A percentile compares a stretch with the other conserved stretches of the same genome.
Evolutionary conservation across 2,797 vertebrate species (phyloP).

Genomic region (Coilia nasus): DNA sequence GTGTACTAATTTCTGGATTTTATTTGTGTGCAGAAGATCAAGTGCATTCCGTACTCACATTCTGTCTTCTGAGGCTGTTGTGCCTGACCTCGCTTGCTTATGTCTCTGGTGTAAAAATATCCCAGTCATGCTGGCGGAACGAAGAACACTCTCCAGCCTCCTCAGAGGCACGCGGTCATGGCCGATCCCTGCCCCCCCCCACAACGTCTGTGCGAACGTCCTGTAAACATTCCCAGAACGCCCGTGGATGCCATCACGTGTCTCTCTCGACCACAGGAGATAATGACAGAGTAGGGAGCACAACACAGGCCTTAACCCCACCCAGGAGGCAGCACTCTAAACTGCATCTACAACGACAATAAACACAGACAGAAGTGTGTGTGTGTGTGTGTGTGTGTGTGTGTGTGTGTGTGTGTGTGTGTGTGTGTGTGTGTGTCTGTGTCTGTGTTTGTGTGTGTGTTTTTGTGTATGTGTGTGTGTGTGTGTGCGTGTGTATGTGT

Average conservation of each 20-base stretch:
- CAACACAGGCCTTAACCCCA: background rate
- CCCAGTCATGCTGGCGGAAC: conserved; percentile 31
- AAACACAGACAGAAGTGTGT: background rate
- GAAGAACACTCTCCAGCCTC: conserved; percentile 10
- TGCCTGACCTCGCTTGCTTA: background rate
- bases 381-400: background rate
- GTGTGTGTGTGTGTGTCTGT: background rate
- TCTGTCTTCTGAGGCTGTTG: background rate
- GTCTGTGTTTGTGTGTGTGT: background rate
- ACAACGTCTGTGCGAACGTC: background rate
- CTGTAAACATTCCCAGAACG: conserved; percentile 8
- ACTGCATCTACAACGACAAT: conserved; percentile 9
- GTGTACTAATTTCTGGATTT: background rate
- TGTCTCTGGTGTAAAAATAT: conserved; percentile 23
- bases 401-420: background rate
- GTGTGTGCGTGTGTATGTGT: background rate
- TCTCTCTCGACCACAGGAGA: background rate
- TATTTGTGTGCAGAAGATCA: background rate
- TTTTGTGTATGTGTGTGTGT: background rate
- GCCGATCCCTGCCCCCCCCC: background rate
- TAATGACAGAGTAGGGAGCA: background rate
- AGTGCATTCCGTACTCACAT: background rate
- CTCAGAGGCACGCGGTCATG: background rate
- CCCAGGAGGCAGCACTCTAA: background rate
- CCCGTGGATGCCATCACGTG: background rate